Base-by-base conservation (phyloP, 2,797 vertebrate species). In the Avahi laniger region DNA sequence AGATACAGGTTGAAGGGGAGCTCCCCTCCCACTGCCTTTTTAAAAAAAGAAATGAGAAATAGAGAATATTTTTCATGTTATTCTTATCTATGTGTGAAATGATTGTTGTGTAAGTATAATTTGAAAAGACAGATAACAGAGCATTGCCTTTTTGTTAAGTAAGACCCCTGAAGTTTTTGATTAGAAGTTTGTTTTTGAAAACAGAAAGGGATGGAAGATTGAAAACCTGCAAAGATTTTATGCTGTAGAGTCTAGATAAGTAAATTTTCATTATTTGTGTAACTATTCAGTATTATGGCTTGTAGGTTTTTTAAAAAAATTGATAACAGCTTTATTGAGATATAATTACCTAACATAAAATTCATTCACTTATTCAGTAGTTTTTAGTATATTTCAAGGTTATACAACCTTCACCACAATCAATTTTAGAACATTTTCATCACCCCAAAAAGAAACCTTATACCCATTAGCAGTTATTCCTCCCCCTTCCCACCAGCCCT, bases 321-420 rank as follows among this genome's bases (percentile, higher is more conserved):
- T 59, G 95, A 15, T 84, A 69, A 15, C 33, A 87, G 26, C 76
- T 94, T 92, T 94, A 82, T 33, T 83, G 86, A 94, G 67, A 69
- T 61, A 41, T 46, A 94, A 65, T 72, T 90, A 73, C 11, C 28
- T 82, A 48, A 26, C 3, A 85, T 82, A 61, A 50, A 85, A 85
- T 90, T 69, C 17, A 93, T 93, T 83, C 41, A 82, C 52, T 81
- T 59, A 4, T 87, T 92, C 38, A 78, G 26, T 82, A 54, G 22
- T 89, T 93, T 96, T 96, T 92, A 93, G 79, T 92, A 38, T 91
- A 61, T 70, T 81, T 41, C 24, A 43, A 65, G 85, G 59, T 75
- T 92, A 18, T 93, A 7, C 22, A 73, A 26, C 41, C 8, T 50
- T 78, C 38, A 57, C 50, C 81, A 88, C 41, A 84, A 3, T 91